phyloP scores from a whole-genome alignment of 2,888 invertebrate genomes.

The Xanthia togata region DNA sequence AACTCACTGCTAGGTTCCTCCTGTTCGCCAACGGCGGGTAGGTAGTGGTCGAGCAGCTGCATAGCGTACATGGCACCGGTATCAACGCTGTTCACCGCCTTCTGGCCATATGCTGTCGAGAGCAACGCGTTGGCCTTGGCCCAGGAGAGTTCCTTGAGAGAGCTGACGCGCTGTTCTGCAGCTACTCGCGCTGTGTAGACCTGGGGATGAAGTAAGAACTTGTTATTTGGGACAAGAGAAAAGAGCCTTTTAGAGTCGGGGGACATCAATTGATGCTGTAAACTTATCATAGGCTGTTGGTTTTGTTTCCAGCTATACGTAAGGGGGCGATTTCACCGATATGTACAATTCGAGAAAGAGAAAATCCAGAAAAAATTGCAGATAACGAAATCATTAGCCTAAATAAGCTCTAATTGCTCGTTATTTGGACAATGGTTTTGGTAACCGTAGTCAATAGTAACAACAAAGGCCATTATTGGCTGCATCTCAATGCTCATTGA shows the following conservation, averaged over 20 bases:
- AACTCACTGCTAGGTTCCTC: constrained; percentile 88
- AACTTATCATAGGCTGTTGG: background rate
- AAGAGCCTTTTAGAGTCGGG: too few relatives aligned
- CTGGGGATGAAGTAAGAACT: constrained; percentile 67
- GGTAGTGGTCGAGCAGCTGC: constrained; percentile 93
- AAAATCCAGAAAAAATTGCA: background rate
- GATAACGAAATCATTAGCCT: background rate
- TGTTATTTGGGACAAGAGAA: constrained; percentile 1
- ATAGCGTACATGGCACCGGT: constrained; percentile 93
- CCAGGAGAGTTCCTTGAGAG: constrained; percentile 93
- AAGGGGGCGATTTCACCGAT: background rate
- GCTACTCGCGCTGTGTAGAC: constrained; percentile 87
- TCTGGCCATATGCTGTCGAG: constrained; percentile 92
- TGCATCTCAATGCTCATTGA: background rate
- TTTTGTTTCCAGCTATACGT: background rate
- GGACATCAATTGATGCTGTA: background rate
- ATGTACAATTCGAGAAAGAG: background rate
- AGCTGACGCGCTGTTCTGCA: constrained; percentile 91
- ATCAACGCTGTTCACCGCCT: constrained; percentile 92
- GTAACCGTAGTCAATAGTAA: background rate
- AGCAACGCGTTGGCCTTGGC: constrained; percentile 93
- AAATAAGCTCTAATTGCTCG: background rate
- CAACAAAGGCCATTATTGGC: constrained; percentile 4
- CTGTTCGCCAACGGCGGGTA: constrained; percentile 89
- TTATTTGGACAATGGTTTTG: background rate